Base-by-base conservation (phyloP, 1,140 invertebrate species). In the Megathymus violae region DNA sequence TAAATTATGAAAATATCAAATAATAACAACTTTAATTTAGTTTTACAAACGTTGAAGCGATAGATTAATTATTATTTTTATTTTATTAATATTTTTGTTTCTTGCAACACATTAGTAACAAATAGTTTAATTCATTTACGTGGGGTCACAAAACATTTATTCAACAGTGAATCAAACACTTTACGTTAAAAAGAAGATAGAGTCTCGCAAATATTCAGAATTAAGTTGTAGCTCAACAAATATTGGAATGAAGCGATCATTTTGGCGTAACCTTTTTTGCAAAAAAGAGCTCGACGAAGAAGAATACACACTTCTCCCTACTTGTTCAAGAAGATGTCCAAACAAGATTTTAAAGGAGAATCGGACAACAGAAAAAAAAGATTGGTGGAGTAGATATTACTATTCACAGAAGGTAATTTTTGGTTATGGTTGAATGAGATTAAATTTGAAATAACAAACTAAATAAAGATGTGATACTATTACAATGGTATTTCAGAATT, bases 351-450 rank as follows among this genome's bases (percentile, higher is more conserved):
- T 58, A 0, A 76, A 67, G 9, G 67, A 69, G 31, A 81, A 78
- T 10, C 75, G 84, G n/a, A 89, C 93, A 62, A 91, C 92, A 17
- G 92, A 91, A 31, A 82, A 92, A 7, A 78, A 73, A 61, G 94
- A 96, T 86, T 97, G 96, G 96, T 97, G 96, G 96, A 94, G 92
- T 50, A 95, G 95, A 92, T 97, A 95, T 82, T 95, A 94, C 71
- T 93, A 93, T 36, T 96, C 95, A 0, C 51, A 93, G 19, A 88
- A 93, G 79, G 93, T 93, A 82, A 27, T 34, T 11, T 43, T 7
- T n/a, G n/a, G n/a, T n/a, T n/a, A n/a, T n/a, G n/a, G n/a, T n/a
- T n/a, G n/a, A n/a, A n/a, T n/a, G n/a, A n/a, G n/a, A n/a, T n/a
- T n/a, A n/a, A n/a, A n/a, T n/a, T n/a, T n/a, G n/a, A n/a, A n/a